A percentile compares a stretch with the other conserved stretches of the same genome.
phyloP scores from a whole-genome alignment of 2,888 invertebrate genomes.

The Stenodera caucasica region DNA sequence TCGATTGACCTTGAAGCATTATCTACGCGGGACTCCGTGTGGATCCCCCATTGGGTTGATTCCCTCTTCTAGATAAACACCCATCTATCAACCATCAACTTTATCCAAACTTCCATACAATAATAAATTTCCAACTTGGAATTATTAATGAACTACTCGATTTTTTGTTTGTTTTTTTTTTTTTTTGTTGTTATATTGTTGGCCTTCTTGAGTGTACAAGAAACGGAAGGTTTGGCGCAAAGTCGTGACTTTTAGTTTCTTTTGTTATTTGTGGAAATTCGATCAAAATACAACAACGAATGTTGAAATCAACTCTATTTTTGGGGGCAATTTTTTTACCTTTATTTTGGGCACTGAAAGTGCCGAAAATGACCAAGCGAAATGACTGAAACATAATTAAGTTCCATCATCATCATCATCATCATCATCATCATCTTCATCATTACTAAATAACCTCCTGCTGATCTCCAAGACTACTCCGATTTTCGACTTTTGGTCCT shows the following conservation, averaged over 20 bases:
- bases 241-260: neutral
- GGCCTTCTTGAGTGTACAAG: too few species aligned
- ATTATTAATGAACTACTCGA: slow-evolving; percentile 24
- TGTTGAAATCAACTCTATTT: too few species aligned
- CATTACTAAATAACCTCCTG: too few species aligned
- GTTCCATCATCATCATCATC: too few species aligned
- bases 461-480: too few species aligned
- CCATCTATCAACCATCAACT: slow-evolving; percentile 37
- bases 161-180: neutral
- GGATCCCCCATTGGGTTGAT: slow-evolving; percentile 32
- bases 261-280: neutral
- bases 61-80: slow-evolving; percentile 37
- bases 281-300: neutral
- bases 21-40: slow-evolving; percentile 10
- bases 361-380: too few species aligned
- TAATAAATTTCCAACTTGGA: slow-evolving; percentile 7
- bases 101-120: slow-evolving; percentile 1
- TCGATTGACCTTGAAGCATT: slow-evolving; percentile 2
- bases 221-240: too few species aligned
- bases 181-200: neutral
- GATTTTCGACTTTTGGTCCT: slow-evolving; percentile 26
- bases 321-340: too few species aligned
- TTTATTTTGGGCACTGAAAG: too few species aligned
- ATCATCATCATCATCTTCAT: neutral
- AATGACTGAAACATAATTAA: too few species aligned